A percentile compares a stretch with the other conserved stretches of the same genome.
Evolutionary conservation across 1,140 invertebrate genomes (phyloP).

Genomic region (Metopolophium dirhodum): DNA sequence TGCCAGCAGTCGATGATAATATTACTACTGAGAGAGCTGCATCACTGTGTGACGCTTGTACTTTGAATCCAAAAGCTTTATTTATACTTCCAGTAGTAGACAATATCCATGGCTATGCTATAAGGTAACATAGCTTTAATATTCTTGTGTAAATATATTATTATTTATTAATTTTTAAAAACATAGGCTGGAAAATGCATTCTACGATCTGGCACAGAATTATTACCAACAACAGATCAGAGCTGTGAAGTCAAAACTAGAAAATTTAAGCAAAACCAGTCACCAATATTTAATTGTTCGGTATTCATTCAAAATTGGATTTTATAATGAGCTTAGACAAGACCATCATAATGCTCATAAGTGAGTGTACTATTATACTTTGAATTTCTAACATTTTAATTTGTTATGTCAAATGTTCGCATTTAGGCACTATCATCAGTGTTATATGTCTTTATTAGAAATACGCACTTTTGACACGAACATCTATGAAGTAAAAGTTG

Average conservation of each 20-base stretch:
- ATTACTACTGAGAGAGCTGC: constrained; percentile 86
- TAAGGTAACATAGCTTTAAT: constrained; percentile 62
- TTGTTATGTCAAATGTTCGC: constrained; percentile 22
- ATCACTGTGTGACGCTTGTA: constrained; percentile 86
- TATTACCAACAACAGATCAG: constrained; percentile 92
- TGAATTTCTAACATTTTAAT: constrained; percentile 3
- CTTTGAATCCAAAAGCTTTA: constrained; percentile 88
- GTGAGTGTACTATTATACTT: constrained; percentile 64
- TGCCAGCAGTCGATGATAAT: constrained; percentile 77
- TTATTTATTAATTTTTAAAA: constrained; percentile 49
- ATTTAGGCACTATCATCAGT: constrained; percentile 87
- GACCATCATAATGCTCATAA: constrained; percentile 88
- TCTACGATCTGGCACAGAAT: constrained; percentile 88
- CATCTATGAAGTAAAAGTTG: constrained; percentile 88
- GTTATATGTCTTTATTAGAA: constrained; percentile 88
- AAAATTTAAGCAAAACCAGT: constrained; percentile 89
- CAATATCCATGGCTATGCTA: constrained; percentile 80
- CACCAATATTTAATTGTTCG: constrained; percentile 92
- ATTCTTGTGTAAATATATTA: not conserved
- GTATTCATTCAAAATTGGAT: constrained; percentile 98
- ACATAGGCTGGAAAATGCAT: constrained; percentile 85
- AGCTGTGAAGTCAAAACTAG: constrained; percentile 84
- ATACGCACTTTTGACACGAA: constrained; percentile 88
- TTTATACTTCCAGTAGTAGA: constrained; percentile 85
- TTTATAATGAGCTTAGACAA: constrained; percentile 91